A percentile compares a stretch with the other conserved stretches of the same genome.
phyloP scores from a whole-genome alignment of 2,888 invertebrate species.

The Tetanocera ferruginea region DNA sequence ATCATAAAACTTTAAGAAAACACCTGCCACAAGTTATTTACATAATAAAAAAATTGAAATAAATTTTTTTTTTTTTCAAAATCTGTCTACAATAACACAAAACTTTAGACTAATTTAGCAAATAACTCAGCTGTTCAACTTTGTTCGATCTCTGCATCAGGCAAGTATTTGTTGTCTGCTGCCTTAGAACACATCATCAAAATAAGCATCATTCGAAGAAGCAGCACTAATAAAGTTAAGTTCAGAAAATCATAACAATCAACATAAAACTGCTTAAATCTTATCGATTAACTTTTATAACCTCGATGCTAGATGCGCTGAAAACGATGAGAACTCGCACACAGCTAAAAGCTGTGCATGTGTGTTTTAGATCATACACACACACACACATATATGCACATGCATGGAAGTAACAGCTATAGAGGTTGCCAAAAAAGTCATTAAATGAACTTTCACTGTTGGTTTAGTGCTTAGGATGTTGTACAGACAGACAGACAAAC shows the following conservation, averaged over 20 bases:
- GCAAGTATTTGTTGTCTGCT: no score
- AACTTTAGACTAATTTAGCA: no score
- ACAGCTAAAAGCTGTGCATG: neutral
- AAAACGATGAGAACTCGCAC: neutral
- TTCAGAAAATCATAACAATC: slow-evolving; percentile 25
- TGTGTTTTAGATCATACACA: neutral
- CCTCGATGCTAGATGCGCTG: slow-evolving; percentile 24
- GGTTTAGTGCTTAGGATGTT: neutral
- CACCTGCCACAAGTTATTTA: no score
- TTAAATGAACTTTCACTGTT: slow-evolving; percentile 29
- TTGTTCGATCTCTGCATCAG: no score
- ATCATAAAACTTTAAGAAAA: no score
- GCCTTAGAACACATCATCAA: no score
- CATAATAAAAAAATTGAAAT: no score
- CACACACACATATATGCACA: neutral
- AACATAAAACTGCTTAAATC: slow-evolving; percentile 21
- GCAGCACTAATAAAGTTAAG: slow-evolving; percentile 19
- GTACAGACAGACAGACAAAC: neutral
- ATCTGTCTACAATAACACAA: no score
- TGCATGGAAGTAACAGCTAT: neutral
- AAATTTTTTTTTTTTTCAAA: no score
- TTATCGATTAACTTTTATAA: slow-evolving; percentile 30
- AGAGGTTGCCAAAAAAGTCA: neutral
- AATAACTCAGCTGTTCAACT: no score
- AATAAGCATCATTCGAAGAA: neutral